Evolutionary conservation across 2,113 vertebrate genomes (phyloP).

Genomic region (Marmota monax): DNA sequence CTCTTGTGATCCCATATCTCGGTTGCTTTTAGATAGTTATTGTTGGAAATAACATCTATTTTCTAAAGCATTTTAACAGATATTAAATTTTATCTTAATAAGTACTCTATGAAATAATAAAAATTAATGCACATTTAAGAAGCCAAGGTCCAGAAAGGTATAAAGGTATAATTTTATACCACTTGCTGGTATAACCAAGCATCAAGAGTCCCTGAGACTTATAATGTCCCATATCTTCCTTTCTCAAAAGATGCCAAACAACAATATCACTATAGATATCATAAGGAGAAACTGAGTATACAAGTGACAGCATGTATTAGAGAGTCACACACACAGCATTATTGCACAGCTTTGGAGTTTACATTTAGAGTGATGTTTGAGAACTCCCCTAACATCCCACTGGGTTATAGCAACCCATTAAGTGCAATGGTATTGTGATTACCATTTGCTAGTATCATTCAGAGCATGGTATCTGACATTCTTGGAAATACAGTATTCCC

Average conservation of each 20-base stretch:
- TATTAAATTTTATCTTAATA: constrained; percentile 6
- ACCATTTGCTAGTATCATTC: constrained; percentile 40
- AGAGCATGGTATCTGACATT: constrained; percentile 27
- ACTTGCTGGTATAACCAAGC: neutral
- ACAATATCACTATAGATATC: neutral
- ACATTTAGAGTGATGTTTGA: neutral
- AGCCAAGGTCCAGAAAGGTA: neutral
- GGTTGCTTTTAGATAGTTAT: neutral
- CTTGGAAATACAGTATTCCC: constrained; percentile 63
- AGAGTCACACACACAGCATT: neutral
- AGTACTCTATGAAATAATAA: neutral
- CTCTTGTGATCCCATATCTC: neutral
- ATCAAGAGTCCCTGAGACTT: neutral
- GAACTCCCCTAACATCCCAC: neutral
- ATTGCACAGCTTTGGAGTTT: constrained; percentile 2
- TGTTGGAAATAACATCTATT: neutral
- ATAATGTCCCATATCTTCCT: neutral
- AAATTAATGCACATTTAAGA: constrained; percentile 15
- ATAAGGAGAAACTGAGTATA: constrained; percentile 15
- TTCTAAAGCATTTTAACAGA: constrained; percentile 49
- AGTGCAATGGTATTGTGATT: constrained; percentile 45
- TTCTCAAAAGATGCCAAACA: neutral
- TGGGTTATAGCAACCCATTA: constrained; percentile 60
- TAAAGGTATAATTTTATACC: neutral
- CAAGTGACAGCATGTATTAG: constrained; percentile 29